Evolutionary conservation across 2,113 vertebrate genomes (phyloP).

Genomic region (Tragelaphus imberbis): DNA sequence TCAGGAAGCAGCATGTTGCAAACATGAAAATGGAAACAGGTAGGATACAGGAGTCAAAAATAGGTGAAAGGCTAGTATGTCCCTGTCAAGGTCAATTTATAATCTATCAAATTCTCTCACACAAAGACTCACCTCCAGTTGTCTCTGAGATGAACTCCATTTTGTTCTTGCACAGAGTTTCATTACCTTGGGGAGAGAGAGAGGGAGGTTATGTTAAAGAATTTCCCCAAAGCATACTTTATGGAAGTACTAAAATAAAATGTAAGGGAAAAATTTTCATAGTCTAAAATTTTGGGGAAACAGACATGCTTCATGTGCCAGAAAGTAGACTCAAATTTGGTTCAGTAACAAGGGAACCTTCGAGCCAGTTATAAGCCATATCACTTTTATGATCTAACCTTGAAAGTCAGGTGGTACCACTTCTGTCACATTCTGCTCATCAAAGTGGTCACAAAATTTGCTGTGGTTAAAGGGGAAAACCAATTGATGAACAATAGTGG

Average conservation of each 20-base stretch:
- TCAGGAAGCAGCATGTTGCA: neutral
- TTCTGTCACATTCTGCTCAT: neutral
- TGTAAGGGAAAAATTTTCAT: neutral
- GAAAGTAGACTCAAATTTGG: neutral
- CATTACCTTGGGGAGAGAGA: neutral
- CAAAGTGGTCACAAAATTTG: neutral
- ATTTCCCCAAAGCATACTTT: neutral
- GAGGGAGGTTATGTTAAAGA: neutral
- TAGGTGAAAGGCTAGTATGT: neutral
- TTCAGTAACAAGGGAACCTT: neutral
- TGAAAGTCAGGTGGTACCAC: neutral
- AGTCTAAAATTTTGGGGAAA: neutral
- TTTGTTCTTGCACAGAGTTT: neutral
- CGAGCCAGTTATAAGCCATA: neutral
- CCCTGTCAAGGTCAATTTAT: neutral
- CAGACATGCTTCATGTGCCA: neutral
- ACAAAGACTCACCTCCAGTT: neutral
- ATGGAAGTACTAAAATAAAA: neutral
- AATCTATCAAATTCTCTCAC: neutral
- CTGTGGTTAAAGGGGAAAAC: neutral
- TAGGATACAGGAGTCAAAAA: neutral
- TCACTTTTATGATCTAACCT: neutral
- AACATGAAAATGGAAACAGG: neutral
- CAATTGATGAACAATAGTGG: neutral
- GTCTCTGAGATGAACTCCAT: neutral